Evolutionary conservation across 2,888 invertebrate genomes (phyloP).

Genomic region (Lissocephala sabroskyi): DNA sequence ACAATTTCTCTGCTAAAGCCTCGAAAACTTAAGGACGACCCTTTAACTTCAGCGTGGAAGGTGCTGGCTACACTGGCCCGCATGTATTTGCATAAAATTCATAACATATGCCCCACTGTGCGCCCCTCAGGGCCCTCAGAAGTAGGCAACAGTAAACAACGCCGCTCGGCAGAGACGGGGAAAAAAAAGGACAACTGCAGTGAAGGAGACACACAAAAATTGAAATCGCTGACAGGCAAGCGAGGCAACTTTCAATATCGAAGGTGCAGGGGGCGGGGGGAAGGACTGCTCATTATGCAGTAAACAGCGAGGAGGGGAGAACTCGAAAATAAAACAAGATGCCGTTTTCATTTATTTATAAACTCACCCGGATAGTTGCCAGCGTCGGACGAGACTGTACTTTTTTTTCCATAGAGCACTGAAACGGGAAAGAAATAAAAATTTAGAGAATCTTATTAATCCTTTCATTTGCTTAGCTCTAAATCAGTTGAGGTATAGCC

Average conservation of each 20-base stretch:
- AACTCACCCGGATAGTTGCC: too few species aligned
- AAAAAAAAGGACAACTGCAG: background rate
- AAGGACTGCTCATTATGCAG: background rate
- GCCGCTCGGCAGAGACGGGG: slow-evolving; percentile 12
- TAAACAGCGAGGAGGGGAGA: too few species aligned
- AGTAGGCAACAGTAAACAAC: slow-evolving; percentile 37
- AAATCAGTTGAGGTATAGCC: too few species aligned
- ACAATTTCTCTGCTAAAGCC: too few species aligned
- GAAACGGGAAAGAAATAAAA: too few species aligned
- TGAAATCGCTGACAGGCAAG: slow-evolving; percentile 25
- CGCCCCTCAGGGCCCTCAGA: slow-evolving; percentile 11
- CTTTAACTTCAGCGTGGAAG: background rate
- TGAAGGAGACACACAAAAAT: slow-evolving; percentile 15
- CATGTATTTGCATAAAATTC: slow-evolving; percentile 53
- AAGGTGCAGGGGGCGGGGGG: background rate
- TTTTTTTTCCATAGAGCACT: too few species aligned
- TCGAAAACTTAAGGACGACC: background rate
- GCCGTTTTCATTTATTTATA: too few species aligned
- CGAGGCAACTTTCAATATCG: slow-evolving; percentile 7
- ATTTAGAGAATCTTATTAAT: too few species aligned
- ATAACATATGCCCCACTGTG: slow-evolving; percentile 44
- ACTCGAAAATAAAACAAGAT: too few species aligned
- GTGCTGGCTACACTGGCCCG: slow-evolving; percentile 6
- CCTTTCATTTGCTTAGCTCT: too few species aligned
- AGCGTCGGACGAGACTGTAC: too few species aligned